Evolutionary conservation across 2,113 vertebrate species (phyloP), one percentile per base, ranked within the genome.

Genomic region (Perca schrenkii): DNA sequence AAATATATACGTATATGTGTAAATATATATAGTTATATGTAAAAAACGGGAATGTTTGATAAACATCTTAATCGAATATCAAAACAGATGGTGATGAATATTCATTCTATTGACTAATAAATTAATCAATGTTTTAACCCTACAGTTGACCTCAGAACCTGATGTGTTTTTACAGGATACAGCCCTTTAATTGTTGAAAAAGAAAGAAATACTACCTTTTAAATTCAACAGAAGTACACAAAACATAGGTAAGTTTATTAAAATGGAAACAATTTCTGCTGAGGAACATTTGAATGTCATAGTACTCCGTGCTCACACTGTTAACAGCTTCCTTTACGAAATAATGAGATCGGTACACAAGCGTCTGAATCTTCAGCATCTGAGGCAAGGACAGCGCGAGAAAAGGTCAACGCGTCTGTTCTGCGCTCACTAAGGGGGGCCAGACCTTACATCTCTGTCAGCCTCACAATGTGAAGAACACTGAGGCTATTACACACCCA

Each of bases 401-500:
- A 75, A 91, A 90, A 92, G 90, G 91, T 91, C 87, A 90, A 89
- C 76, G 78, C 56, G 80, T 89, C 80, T 89, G 91, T 85, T 85
- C 84, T 80, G 83, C 70, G 62, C 87, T 80, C 87, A 84, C 87
- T 90, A 86, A 89, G 3, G 28, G 28, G 57, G 53, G 34, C 66
- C 11, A 12, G 36, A 50, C 64, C 40, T 34, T 71, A 80, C 68
- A 85, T 73, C 79, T 83, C 75, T 72, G 82, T 82, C 85, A 14
- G 77, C 60, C 78, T 2, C 50, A 8, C 54, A 28, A 69, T 14
- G 66, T 69, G 66, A 54, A 31, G n/a, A 84, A 80, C 77, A 61
- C 31, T 1, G 34, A 67, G 63, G 57, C 60, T 22, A 4, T 69
- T 64, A 72, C 52, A 36, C 21, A 63, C 56, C 50, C 40, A 12